Conservation (phyloP, 2,113 vertebrate species). For the Microcebus griseorufus region DNA sequence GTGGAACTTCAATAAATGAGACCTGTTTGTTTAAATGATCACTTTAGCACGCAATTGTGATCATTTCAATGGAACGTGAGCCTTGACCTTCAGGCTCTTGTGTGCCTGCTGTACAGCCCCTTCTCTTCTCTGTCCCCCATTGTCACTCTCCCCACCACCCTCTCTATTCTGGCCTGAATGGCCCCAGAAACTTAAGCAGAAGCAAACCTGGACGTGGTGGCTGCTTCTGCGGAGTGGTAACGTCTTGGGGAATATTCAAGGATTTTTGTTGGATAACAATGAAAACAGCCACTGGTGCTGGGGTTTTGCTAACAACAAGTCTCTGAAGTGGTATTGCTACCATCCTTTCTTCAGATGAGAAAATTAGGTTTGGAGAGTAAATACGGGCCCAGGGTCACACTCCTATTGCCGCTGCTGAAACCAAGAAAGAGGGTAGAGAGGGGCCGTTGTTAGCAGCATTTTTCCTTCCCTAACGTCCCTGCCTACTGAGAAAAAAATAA, state of each 20-base stretch:
- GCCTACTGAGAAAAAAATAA: not conserved
- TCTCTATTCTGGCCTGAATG: not conserved
- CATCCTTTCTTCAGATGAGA: not conserved
- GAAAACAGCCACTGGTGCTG: not conserved
- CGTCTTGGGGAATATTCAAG: not conserved
- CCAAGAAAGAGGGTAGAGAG: fast-evolving
- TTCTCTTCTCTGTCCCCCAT: fast-evolving
- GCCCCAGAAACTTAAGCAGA: not conserved
- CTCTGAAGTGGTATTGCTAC: too few relatives aligned
- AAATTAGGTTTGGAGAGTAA: not conserved
- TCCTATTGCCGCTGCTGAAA: not conserved
- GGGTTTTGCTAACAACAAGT: too few relatives aligned
- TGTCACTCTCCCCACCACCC: not conserved
- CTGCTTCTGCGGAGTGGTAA: not conserved
- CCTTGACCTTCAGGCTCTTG: not conserved
- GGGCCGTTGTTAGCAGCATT: fast-evolving
- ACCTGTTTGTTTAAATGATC: not conserved
- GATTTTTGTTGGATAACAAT: not conserved
- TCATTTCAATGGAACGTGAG: not conserved
- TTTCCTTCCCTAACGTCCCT: not conserved
- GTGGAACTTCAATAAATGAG: not conserved
- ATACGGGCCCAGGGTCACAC: not conserved
- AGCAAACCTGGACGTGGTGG: not conserved
- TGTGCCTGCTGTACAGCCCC: fast-evolving
- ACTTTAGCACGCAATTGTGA: not conserved